Conservation (phyloP, 2,888 invertebrate genomes). For the Idaea straminata region DNA sequence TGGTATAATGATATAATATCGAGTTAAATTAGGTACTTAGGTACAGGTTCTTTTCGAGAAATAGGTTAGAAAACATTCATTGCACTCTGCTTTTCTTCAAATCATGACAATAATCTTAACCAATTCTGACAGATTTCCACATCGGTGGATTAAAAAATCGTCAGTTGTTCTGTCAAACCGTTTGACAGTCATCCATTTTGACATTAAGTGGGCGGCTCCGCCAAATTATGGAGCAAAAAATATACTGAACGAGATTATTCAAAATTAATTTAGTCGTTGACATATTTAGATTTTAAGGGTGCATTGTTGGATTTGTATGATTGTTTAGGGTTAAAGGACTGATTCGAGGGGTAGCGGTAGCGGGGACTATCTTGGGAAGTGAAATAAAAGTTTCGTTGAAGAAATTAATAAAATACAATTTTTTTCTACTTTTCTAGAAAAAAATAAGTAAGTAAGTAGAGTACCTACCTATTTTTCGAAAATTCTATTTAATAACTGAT, state of each 20-base stretch:
- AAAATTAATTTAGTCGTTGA: slow-evolving; percentile 24
- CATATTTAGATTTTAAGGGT: slow-evolving; percentile 11
- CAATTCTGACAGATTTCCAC: slow-evolving; percentile 28
- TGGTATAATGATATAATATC: no score
- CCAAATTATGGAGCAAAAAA: slow-evolving; percentile 13
- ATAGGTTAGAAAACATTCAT: no score
- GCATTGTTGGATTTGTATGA: background rate
- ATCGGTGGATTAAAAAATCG: slow-evolving; percentile 16
- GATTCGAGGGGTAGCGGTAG: background rate
- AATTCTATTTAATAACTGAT: no score
- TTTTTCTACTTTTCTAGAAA: no score
- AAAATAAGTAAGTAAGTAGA: no score
- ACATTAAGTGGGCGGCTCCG: slow-evolving; percentile 32
- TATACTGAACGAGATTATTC: slow-evolving; percentile 18
- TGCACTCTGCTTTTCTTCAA: background rate
- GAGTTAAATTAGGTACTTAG: no score
- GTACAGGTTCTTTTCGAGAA: no score
- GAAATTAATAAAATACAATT: background rate
- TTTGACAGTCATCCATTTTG: slow-evolving; percentile 22
- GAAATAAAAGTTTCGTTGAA: background rate
- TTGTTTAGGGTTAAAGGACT: background rate
- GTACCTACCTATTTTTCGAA: no score
- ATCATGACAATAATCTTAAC: slow-evolving; percentile 7
- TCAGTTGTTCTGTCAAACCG: slow-evolving; percentile 15
- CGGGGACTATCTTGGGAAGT: background rate